Evolutionary conservation across 2,888 invertebrate genomes (phyloP), one percentile per base, ranked within the genome.

Genomic region (Embidobia sp.): DNA sequence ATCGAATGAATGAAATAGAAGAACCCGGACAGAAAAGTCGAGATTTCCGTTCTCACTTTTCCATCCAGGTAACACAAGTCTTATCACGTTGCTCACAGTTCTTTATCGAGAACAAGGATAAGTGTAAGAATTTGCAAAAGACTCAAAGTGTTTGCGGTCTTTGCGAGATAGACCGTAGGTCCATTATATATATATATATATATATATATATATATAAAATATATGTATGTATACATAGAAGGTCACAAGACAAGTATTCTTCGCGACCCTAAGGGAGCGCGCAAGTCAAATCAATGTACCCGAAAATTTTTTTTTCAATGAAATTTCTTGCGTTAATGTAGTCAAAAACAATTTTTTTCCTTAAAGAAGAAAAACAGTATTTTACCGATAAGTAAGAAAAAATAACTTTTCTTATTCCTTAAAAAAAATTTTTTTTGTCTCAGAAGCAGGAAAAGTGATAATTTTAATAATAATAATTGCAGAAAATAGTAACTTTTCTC

Each of bases 21-120:
- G 18, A 1, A 49, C 59, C 44, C 33, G 4, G 59, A 59, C 44
- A 22, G 33, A 44, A 59, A 59, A 27, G 27, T 27, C 11, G 29
- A 29, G 29, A 29, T n/a, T 29, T 5, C n/a, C n/a, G n/a, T n/a
- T n/a, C n/a, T n/a, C 27, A 15, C 37, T 51, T 64, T 66, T 66
- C 66, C 53, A 53, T 46, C 53, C 53, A 44, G 66, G 53, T 13
- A 7, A 46, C 13, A 8, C 61, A 74, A 75, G 74, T 75, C 74
- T 75, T 66, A 61, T 74, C 67, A 53, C 22, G 55, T 74, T 74
- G 74, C 74, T 74, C 74, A 74, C 46, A 40, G 74, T 67, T 74
- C 67, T 74, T 59, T 67, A 51, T 18, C 13, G 37, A 61, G 74
- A 67, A 74, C 74, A 67, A 67, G 59, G 61, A 59, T 74, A 64